Base-by-base conservation (phyloP, 2,888 invertebrate species). In the Torymus texanus region DNA sequence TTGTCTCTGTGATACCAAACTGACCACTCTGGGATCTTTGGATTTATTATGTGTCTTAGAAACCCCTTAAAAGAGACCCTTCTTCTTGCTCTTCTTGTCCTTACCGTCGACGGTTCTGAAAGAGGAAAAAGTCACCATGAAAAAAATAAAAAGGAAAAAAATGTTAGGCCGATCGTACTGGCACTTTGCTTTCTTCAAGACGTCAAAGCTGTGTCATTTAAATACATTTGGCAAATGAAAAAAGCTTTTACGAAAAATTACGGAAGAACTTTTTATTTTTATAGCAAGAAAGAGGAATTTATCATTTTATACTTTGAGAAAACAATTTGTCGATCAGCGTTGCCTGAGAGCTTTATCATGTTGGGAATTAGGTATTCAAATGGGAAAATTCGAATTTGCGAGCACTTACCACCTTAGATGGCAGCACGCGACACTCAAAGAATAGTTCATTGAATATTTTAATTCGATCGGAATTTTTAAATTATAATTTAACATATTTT, bases 71-170 rank as follows among this genome's bases (percentile, higher is more conserved):
- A 97, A 96, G 91, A 96, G 94, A 91, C 96, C 96, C 92, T 96
- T 96, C 93, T 96, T 96, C 93, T 95, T 95, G 90, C 93, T 95
- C 92, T 96, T 96, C 91, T 96, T 96, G 88, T 96, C 96, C 92
- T 96, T 96, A 86, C 96, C 96, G 89, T 96, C 96, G 85, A 96
- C 94, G 84, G 95, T 92, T 91, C 95, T 95, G 93, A 83, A 94
- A 94, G 53, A 72, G 65, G 71, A 81, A 78, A 75, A 72, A 78
- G 63, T 76, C 10, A 70, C 41, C 51, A 55, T 79, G 65, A 74
- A 65, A 75, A 72, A 73, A 59, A 70, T 53, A 65, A 24, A 62
- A 65, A 76, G 56, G 56, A 79, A 66, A 77, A 75, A 59, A 68
- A 59, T 41, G 56, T 50, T 59, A 41, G 41, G 75, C 68, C 76